phyloP scores from a whole-genome alignment of 2,888 invertebrate species.

The Acrobeloides nanus region DNA sequence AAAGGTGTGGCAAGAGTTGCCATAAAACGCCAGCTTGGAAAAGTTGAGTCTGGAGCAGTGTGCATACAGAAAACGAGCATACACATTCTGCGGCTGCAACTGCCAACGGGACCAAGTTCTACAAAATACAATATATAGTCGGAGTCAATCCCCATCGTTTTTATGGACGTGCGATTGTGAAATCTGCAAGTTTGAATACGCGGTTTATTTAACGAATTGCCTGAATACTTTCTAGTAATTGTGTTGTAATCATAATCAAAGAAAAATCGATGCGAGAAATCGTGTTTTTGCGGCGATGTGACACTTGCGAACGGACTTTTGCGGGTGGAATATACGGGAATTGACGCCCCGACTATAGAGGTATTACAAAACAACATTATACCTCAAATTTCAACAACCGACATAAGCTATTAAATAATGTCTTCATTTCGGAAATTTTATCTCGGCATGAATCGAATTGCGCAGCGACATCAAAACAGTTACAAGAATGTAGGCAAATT shows the following conservation, averaged over 20 bases:
- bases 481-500: constrained; percentile 75
- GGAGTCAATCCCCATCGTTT: constrained; percentile 1
- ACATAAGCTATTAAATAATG: constrained; percentile 76
- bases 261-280: too few species aligned
- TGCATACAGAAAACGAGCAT: constrained; percentile 76
- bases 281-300: too few species aligned
- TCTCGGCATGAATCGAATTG: constrained; percentile 82
- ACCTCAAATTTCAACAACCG: constrained; percentile 78
- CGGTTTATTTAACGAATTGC: too few species aligned
- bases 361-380: constrained; percentile 23
- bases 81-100: constrained; percentile 83
- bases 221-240: too few species aligned
- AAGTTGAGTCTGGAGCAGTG: constrained; percentile 74
- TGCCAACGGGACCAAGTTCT: constrained; percentile 75
- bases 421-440: constrained; percentile 76
- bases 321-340: too few species aligned
- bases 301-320: too few species aligned
- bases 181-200: too few species aligned
- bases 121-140: constrained; percentile 14
- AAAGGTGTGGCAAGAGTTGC: constrained; percentile 79
- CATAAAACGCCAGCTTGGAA: constrained; percentile 74
- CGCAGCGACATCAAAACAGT: constrained; percentile 90
- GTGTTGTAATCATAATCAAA: too few species aligned
- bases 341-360: too few species aligned
- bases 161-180: too few species aligned